phyloP scores from a whole-genome alignment of 2,797 vertebrate species.

The Ceryle rudis region DNA sequence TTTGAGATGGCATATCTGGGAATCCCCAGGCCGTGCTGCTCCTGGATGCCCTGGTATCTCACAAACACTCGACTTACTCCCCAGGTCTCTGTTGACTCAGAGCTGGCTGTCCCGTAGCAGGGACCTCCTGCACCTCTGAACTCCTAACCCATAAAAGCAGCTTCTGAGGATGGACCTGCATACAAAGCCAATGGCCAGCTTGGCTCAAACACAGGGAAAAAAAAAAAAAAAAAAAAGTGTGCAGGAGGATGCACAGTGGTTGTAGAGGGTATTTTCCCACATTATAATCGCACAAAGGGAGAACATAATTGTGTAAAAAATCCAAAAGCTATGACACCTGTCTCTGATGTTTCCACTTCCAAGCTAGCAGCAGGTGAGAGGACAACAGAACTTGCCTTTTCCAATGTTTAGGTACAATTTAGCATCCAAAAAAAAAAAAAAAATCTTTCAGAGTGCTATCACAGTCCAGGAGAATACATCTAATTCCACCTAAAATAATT shows the following conservation, averaged over 20 bases:
- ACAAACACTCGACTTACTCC: accelerated
- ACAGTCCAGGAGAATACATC: constrained; percentile 45
- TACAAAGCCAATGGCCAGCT: not conserved
- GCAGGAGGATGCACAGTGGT: not conserved
- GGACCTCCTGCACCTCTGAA: not conserved
- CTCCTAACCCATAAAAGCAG: not conserved
- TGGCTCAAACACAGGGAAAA: not conserved
- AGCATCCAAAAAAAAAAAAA: not conserved
- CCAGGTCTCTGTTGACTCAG: not conserved
- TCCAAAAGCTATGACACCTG: not conserved
- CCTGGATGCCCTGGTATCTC: not conserved
- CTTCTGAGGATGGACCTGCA: not conserved
- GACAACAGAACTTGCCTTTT: constrained; percentile 1
- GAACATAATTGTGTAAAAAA: not conserved
- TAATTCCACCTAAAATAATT: constrained; percentile 67
- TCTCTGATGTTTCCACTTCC: not conserved
- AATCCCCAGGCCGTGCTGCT: not conserved
- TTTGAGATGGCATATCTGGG: not conserved
- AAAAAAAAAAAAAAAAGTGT: not conserved
- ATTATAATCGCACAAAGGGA: not conserved
- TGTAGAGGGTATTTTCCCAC: not conserved
- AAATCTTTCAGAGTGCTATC: constrained; percentile 40
- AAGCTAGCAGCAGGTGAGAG: constrained; percentile 8
- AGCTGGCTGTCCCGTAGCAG: not conserved
- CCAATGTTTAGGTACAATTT: constrained; percentile 6